Conservation (phyloP, 1,140 invertebrate genomes). For the Antheraea pernyi region DNA sequence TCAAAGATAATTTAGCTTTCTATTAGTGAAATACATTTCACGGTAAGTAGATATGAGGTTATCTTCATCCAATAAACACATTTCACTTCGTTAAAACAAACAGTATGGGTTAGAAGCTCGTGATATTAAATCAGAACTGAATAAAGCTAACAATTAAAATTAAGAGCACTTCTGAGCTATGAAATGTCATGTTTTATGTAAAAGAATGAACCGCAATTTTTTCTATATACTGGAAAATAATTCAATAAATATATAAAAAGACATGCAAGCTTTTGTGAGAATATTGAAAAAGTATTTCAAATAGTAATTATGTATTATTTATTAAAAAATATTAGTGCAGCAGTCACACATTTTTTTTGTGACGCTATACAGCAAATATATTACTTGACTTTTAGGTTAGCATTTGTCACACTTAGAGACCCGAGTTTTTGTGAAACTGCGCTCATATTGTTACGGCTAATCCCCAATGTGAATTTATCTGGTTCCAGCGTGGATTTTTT, state of each 20-base stretch:
- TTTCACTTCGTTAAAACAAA: too few relatives aligned
- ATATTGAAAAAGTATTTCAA: slow-evolving; percentile 14
- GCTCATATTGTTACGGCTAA: slow-evolving; percentile 73
- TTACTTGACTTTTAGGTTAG: slow-evolving; percentile 42
- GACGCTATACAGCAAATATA: slow-evolving; percentile 39
- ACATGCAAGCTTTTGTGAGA: not conserved
- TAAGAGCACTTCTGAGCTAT: too few relatives aligned
- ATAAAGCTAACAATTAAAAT: too few relatives aligned
- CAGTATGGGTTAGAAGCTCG: too few relatives aligned
- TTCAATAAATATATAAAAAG: not conserved
- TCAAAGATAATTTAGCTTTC: too few relatives aligned
- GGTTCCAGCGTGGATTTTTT: slow-evolving; percentile 56
- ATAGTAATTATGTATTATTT: slow-evolving; percentile 54
- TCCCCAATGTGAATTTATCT: slow-evolving; percentile 66
- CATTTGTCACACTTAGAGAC: slow-evolving; percentile 62
- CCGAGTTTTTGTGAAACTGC: slow-evolving; percentile 57
- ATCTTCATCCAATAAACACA: too few relatives aligned
- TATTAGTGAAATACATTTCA: too few relatives aligned
- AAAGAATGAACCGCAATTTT: too few relatives aligned
- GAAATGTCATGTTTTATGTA: too few relatives aligned
- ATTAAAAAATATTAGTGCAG: slow-evolving; percentile 58
- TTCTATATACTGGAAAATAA: too few relatives aligned
- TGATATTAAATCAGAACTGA: too few relatives aligned
- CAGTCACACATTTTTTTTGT: not conserved
- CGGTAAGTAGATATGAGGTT: too few relatives aligned